Evolutionary conservation across 2,888 invertebrate genomes (phyloP), one percentile per base, ranked within the genome.

Genomic region (Phlogophora meticulosa): DNA sequence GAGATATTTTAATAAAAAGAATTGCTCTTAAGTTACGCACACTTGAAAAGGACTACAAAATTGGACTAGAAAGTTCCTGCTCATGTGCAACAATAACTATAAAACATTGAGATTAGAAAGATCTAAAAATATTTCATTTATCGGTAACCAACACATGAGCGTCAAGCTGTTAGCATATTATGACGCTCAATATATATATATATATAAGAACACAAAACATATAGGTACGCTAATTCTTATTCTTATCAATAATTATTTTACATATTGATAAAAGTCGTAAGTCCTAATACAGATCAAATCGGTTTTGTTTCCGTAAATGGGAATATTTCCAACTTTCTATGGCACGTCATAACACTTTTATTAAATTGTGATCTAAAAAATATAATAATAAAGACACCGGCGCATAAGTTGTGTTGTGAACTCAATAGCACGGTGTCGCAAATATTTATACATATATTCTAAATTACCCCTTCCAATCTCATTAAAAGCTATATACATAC

Each of bases 51-150:
- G 61, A 82, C 77, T 74, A 82, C 46, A 74, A 78, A 70, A 80
- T 76, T 76, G 67, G 82, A 82, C 82, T 82, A 82, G 83, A 83
- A 67, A 70, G 62, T 74, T 73, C 68, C 72, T 79, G 78, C 65
- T 68, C 66, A 66, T 51, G 77, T 77, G 75, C 72, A 72, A 64
- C 46, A 49, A 42, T 68, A 67, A 70, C 65, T 60, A 49, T 61
- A 48, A 76, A 71, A 49, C 40, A 62, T 77, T 46, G 59, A 51
- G 24, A 62, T 78, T 66, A 67, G 51, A 62, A 36, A 42, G 17
- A 51, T 64, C 59, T 63, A 76, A 68, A 68, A 78, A 80, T 67
- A 66, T 51, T 40, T 58, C 7, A 42, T 63, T 60, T 60, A 49
- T 58, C 24, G 60, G 40, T 72, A 49, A 68, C 60, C 40, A 20